phyloP scores from a whole-genome alignment of 2,888 invertebrate species.

The Halictus quadricinctus region DNA sequence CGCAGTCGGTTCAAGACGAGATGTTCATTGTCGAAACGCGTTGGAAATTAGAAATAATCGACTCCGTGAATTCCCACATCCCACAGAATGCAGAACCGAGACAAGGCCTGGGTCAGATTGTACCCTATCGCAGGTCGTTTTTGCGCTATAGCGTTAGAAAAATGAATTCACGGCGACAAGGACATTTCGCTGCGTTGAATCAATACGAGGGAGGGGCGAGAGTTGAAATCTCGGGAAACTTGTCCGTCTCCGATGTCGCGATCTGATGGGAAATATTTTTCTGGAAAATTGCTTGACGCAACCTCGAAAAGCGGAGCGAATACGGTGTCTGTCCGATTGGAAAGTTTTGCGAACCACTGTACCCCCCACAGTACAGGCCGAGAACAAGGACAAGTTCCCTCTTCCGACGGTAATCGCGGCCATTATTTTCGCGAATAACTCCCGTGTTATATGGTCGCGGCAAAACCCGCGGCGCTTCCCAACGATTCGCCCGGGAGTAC shows the following conservation, averaged over 20 bases:
- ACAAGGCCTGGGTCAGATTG: neutral
- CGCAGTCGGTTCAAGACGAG: neutral
- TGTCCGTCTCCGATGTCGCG: neutral
- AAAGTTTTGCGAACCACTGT: neutral
- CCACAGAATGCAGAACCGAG: neutral
- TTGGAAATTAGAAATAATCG: neutral
- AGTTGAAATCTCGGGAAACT: neutral
- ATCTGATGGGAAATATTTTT: neutral
- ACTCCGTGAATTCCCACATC: neutral
- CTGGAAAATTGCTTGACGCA: neutral
- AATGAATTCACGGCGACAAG: neutral
- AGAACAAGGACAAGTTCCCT: constrained; percentile 1
- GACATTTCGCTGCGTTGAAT: neutral
- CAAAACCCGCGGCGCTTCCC: neutral
- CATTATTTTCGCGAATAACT: neutral
- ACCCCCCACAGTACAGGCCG: neutral
- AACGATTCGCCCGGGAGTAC: neutral
- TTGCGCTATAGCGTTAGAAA: neutral
- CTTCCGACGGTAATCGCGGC: neutral
- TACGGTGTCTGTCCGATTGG: neutral
- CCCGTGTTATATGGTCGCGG: neutral
- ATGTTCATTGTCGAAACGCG: neutral
- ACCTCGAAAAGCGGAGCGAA: neutral
- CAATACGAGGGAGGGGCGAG: neutral
- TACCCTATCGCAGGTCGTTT: neutral